Evolutionary conservation across 2,888 invertebrate genomes (phyloP), one percentile per base, ranked within the genome.

Genomic region (Synanthedon myopaeformis): DNA sequence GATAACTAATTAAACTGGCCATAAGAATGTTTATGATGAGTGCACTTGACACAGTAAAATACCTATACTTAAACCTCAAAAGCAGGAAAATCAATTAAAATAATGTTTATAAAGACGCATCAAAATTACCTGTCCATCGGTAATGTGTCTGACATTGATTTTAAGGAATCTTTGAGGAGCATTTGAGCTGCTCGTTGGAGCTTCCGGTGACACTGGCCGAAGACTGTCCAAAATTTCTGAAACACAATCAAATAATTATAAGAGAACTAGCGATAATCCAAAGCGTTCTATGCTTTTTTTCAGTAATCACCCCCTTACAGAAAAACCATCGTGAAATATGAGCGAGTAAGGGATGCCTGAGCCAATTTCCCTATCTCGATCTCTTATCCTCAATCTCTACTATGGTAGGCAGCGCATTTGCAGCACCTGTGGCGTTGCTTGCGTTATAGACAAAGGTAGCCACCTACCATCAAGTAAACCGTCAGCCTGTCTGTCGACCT

Each of bases 81-180:
- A 42, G 14, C 51, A 45, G 14, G 13, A 17, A 45, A 14, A 14
- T 12, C 2, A n/a, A 45, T 45, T 45, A 14, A 45, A 49, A 49
- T 42, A n/a, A 11, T 42, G 17, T 50, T 42, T 23, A 12, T 52
- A 42, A 13, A 35, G 10, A 17, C n/a, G n/a, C n/a, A 50, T 49
- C 6, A 11, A 49, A 52, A 23, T 54, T 70, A 92, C 91, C 90
- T 96, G 95, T 67, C 97, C 95, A 87, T 97, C 96, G 56, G 97
- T 96, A 77, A 97, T 95, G 81, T 97, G 96, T 59, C 95, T 91
- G 55, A 96, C 96, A 79, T 96, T 96, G 72, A 97, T 96, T 88
- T 96, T 96, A 69, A 97, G 91, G 87, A 96, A 96, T 64, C 94
- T 90, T 81, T 94, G 92, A 64, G 93, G 93, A 56, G 91, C 91